Conservation (phyloP, 2,888 invertebrate genomes). For the Candidula unifasciata region DNA sequence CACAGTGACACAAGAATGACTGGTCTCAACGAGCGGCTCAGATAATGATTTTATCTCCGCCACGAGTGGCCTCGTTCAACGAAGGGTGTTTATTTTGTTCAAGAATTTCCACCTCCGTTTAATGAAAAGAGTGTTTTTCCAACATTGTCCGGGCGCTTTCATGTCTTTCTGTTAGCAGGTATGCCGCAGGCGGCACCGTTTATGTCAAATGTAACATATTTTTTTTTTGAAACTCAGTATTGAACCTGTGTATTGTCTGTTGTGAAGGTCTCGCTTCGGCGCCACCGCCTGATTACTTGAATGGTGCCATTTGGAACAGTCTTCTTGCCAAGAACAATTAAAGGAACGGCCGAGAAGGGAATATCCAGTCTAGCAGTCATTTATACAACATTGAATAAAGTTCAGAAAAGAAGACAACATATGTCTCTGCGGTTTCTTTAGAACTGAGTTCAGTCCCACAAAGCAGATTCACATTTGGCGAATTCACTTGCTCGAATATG, state of each 20-base stretch:
- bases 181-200: no score
- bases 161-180: no score
- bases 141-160: not conserved
- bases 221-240: not conserved
- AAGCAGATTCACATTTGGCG: not conserved
- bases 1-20: no score
- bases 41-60: not conserved
- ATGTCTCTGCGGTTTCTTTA: slow-evolving; percentile 10
- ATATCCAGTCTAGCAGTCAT: not conserved
- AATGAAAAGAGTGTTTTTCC: not conserved
- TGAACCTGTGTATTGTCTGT: slow-evolving; percentile 9
- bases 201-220: not conserved
- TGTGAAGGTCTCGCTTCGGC: not conserved
- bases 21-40: no score
- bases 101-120: not conserved
- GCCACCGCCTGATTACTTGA: not conserved
- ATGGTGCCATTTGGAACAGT: slow-evolving; percentile 9
- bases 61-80: not conserved
- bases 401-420: slow-evolving; percentile 1
- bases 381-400: not conserved
- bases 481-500: not conserved
- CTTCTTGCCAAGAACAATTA: not conserved
- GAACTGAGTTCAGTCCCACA: not conserved
- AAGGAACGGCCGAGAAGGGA: not conserved
- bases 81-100: not conserved